Evolutionary conservation across 2,113 vertebrate genomes (phyloP), one percentile per base, ranked within the genome.

Genomic region (Petromus typicus): DNA sequence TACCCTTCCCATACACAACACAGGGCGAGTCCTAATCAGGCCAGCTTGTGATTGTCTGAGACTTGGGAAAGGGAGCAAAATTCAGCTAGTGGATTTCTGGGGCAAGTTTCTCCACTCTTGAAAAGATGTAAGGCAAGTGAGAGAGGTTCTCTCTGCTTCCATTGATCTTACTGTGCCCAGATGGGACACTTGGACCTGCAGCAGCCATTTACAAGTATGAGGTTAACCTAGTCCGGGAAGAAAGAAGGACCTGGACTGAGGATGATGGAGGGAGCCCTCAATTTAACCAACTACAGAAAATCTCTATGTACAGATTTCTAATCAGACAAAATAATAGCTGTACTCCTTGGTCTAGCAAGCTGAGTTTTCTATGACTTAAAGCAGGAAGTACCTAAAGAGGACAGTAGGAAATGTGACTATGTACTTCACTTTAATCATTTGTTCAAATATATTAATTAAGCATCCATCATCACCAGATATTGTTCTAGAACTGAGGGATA

Each of bases 371-470:
- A 43, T 43, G 43, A 7, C 69, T 66, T 84, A 82, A 5, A 73
- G 45, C 80, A n/a, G 18, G 80, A 86, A 84, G 25, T n/a, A 56
- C 48, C 81, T 75, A 86, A 48, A 86, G 32, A 67, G 71, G 17
- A 37, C 3, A 56, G 45, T 66, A 81, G 54, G 40, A 57, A 91
- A 73, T 16, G 3, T 78, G 75, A 85, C 22, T 56, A 4, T 73
- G 69, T 51, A 78, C 81, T 73, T 95, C 56, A 54, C 23, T 92
- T 88, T 85, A 56, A 89, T 76, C 85, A 91, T 84, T 82, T 86
- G 61, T 67, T 90, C 66, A 75, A n/a, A 63, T 40, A 30, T 83
- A 45, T 89, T 76, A 87, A 59, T 16, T 94, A 67, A 81, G 23
- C 20, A 82, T 34, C 32, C 37, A 75, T 27, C 51, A 37, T 85